Conservation (phyloP, 2,888 invertebrate species). For the Mesochorus sp. region DNA sequence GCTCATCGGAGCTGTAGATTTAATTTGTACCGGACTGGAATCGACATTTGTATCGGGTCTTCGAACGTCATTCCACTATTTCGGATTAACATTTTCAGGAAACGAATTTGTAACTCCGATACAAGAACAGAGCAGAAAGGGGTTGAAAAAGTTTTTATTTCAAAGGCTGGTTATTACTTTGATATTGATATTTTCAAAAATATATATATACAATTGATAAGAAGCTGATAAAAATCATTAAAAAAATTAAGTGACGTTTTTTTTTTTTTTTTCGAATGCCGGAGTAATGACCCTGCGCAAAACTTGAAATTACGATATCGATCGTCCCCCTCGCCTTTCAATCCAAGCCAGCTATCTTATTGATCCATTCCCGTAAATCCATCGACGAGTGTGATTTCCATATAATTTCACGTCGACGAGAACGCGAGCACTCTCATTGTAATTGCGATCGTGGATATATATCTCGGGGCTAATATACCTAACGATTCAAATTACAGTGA, state of each 20-base stretch:
- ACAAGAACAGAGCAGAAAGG: too few species aligned
- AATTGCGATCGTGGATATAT: slow-evolving; percentile 45
- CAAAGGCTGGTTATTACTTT: too few species aligned
- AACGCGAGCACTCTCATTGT: slow-evolving; percentile 4
- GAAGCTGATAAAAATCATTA: too few species aligned
- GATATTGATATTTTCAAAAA: too few species aligned
- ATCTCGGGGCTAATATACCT: slow-evolving; percentile 30
- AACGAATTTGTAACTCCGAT: too few species aligned
- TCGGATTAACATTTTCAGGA: not conserved
- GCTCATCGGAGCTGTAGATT: slow-evolving; percentile 5
- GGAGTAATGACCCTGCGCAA: too few species aligned
- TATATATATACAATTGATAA: too few species aligned
- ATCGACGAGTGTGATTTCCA: not conserved
- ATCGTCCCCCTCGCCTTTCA: not conserved
- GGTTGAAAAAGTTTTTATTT: too few species aligned
- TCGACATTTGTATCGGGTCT: not conserved
- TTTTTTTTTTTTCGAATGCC: too few species aligned
- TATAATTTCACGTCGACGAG: slow-evolving; percentile 31
- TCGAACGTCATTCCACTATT: not conserved
- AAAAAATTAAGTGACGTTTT: too few species aligned
- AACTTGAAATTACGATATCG: not conserved
- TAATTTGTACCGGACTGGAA: slow-evolving; percentile 42
- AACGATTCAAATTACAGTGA: slow-evolving; percentile 25
- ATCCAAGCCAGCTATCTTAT: not conserved
- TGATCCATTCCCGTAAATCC: not conserved